These are phyloP conservation scores for Megalopta genalis DNA, from an alignment of 1,140 invertebrate species.

Conservation along the genomic window DNA sequence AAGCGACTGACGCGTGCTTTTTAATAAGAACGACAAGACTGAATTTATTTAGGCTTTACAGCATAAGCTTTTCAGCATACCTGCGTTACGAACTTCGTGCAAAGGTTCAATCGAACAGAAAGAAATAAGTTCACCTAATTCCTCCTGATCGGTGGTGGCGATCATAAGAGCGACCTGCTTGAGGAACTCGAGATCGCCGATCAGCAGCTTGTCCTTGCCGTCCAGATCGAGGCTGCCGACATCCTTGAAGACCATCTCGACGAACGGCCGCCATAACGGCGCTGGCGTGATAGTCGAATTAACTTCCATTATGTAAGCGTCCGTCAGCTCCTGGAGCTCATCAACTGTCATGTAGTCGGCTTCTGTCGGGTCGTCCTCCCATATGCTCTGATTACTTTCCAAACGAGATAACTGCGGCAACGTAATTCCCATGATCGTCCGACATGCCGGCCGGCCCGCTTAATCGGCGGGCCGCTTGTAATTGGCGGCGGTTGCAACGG, in stretches of 20 bases:
- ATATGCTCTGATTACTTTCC: conserved; percentile 79
- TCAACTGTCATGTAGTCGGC: conserved; percentile 81
- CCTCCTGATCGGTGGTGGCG: conserved; percentile 78
- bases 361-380: conserved; percentile 79
- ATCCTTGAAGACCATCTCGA: conserved; percentile 82
- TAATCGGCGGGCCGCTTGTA: too few relatives aligned
- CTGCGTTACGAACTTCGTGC: too few relatives aligned
- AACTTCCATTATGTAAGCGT: conserved; percentile 78
- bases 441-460: too few relatives aligned
- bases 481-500: too few relatives aligned
- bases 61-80: too few relatives aligned
- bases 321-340: conserved; percentile 83
- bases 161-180: conserved; percentile 81
- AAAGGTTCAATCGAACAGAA: too few relatives aligned
- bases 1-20: too few relatives aligned
- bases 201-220: conserved; percentile 81
- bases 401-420: conserved; percentile 77
- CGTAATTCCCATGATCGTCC: background rate
- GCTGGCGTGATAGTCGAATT: conserved; percentile 77
- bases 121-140: conserved; percentile 76
- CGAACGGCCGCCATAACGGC: conserved; percentile 83
- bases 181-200: conserved; percentile 84
- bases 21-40: too few relatives aligned
- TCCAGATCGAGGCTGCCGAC: conserved; percentile 80
- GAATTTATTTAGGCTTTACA: too few relatives aligned